Base-by-base conservation (phyloP, 1,140 invertebrate genomes). In the Cheumatopsyche charites region DNA sequence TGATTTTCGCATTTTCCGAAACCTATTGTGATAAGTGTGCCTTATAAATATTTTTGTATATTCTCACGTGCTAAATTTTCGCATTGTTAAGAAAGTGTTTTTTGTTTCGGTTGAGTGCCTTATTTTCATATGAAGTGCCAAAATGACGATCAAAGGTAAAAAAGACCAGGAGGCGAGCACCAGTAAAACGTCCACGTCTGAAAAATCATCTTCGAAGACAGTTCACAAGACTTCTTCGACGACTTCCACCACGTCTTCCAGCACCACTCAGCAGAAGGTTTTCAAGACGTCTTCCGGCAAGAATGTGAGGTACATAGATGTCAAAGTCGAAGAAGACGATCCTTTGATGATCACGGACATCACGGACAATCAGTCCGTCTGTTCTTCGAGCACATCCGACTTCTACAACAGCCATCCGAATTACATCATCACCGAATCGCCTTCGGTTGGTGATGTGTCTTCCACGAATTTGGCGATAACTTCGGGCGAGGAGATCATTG, bases 341-440 rank as follows among this genome's bases (percentile, higher is more conserved):
- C 83, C 83, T 42, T 79, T 85, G 13, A 83, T 84, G 82, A 85
- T 85, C 69, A 84, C 82, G 23, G 83, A 85, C 72, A 77, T 85
- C 41, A 82, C 82, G 47, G 83, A 85, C 71, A 80, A 83, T 62
- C 79, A 80, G 45, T 85, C 83, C 52, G 78, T 83, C 36, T 82
- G 83, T 70, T 84, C 83, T 36, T 82, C 81, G 55, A 67, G 70
- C 0, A 78, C 84, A 74, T 85, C 83, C 5, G 83, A 85, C 72
- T 80, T 79, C 75, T 84, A 84, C 72, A 83, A 82, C 67, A 83
- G 81, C 74, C 83, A 85, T 73, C 83, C 83, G 41, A 81, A 84
- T 76, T 85, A 85, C 67, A 83, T 83, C 69, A 84, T 85, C 63
- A 84, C 83, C n/a, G 83, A 85, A 75, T 83, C 83, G 47, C 83